Conservation (phyloP, 2,888 invertebrate species). For the Polydrusus pterygomalis region DNA sequence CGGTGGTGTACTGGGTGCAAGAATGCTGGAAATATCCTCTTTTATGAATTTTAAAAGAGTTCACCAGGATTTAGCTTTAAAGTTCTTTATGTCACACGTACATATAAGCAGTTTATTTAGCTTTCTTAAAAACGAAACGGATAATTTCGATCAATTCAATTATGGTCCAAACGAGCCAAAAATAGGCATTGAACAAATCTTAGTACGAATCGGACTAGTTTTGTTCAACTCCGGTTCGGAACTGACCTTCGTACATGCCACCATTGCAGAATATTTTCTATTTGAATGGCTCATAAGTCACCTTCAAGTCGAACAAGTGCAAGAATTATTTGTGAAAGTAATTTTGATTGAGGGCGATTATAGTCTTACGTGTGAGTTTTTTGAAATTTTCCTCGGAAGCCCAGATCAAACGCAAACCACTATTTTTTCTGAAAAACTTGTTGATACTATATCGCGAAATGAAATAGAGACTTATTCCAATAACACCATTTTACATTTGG, state of each 20-base stretch:
- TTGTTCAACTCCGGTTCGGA: neutral
- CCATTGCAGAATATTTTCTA: conserved; percentile 11
- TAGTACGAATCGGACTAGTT: neutral
- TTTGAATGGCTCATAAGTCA: conserved; percentile 13
- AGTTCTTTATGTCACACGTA: conserved; percentile 6
- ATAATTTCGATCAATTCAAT: conserved; percentile 2
- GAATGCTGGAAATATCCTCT: conserved; percentile 7
- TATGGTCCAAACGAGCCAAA: neutral
- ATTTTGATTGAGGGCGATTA: neutral
- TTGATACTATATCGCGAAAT: neutral
- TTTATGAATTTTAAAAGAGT: neutral
- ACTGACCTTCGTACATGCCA: conserved; percentile 2
- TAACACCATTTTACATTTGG: conserved; percentile 13
- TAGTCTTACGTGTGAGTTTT: conserved; percentile 9
- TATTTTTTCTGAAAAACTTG: neutral
- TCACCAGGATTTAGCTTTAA: conserved; percentile 9
- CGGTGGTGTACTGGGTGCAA: neutral
- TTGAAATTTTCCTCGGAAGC: neutral
- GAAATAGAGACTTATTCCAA: conserved; percentile 1
- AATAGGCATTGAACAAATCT: neutral
- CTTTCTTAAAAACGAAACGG: conserved; percentile 1
- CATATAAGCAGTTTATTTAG: neutral
- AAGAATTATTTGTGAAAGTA: neutral
- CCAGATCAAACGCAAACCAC: neutral
- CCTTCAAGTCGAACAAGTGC: conserved; percentile 3